Evolutionary conservation across 1,140 invertebrate genomes (phyloP).

Genomic region (Drosophila jambulina): DNA sequence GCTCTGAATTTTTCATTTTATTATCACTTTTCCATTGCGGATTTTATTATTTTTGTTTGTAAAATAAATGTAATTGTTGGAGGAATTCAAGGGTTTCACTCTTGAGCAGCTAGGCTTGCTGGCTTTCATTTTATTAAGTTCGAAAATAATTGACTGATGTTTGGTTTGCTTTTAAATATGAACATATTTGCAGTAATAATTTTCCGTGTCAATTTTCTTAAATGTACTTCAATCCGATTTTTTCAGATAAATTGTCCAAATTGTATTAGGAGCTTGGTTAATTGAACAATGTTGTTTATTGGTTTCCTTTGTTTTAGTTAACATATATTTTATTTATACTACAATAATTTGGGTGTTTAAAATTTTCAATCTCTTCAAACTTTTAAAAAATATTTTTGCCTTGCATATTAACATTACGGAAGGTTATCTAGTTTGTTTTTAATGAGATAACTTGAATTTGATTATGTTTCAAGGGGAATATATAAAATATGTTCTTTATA

Average conservation of each 20-base stretch:
- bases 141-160: background rate
- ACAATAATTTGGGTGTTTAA: background rate
- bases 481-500: background rate
- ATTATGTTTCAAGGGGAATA: conserved; percentile 1
- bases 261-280: background rate
- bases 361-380: background rate
- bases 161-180: background rate
- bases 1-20: background rate
- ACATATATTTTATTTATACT: background rate
- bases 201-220: background rate
- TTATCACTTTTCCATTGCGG: background rate
- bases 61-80: background rate
- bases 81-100: background rate
- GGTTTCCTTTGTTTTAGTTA: background rate
- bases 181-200: background rate
- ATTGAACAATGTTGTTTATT: background rate
- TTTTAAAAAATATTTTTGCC: background rate
- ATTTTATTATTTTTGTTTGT: background rate
- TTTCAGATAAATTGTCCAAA: background rate
- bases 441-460: background rate
- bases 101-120: background rate
- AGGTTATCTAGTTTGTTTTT: background rate
- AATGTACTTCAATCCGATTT: background rate
- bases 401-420: background rate
- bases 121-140: background rate